Evolutionary conservation across 2,888 invertebrate genomes (phyloP).

Genomic region (Caenorhabditis sp.): DNA sequence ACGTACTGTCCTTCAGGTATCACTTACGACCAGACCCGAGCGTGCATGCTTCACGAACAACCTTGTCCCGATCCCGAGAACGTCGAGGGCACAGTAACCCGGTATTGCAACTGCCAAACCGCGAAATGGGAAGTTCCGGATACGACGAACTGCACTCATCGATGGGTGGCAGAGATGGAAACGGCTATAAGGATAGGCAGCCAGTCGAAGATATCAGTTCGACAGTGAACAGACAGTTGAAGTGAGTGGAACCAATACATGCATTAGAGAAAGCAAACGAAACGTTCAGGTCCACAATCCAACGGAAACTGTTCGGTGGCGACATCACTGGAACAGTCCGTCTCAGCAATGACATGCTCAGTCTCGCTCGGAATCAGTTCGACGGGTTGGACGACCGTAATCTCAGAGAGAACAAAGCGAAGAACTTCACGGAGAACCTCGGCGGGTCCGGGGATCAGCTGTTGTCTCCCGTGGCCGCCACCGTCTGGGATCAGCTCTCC

Average conservation of each 20-base stretch:
- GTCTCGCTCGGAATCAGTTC: conserved; percentile 63
- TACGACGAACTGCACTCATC: conserved; percentile 68
- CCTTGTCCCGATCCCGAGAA: conserved; percentile 66
- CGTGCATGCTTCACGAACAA: conserved; percentile 61
- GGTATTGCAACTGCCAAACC: conserved; percentile 67
- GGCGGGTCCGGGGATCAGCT: conserved; percentile 72
- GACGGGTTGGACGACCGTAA: conserved; percentile 56
- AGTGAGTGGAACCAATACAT: conserved; percentile 50
- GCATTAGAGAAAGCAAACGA: too few species aligned
- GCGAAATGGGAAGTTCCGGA: conserved; percentile 65
- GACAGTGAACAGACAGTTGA: conserved; percentile 52
- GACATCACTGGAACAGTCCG: conserved; percentile 66
- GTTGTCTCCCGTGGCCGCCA: conserved; percentile 47
- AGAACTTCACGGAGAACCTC: conserved; percentile 67
- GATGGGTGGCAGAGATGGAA: conserved; percentile 62
- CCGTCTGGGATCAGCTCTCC: conserved; percentile 68
- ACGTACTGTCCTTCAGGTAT: conserved; percentile 30
- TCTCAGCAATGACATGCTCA: conserved; percentile 55
- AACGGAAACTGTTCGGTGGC: conserved; percentile 62
- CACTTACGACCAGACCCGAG: conserved; percentile 55
- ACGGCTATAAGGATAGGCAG: conserved; percentile 50
- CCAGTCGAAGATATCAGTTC: conserved; percentile 62
- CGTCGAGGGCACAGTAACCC: conserved; percentile 66
- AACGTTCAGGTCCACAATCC: conserved; percentile 42
- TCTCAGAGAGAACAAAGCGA: conserved; percentile 49